Conservation (phyloP, 1,140 invertebrate genomes). For the Phthorimaea operculella region DNA sequence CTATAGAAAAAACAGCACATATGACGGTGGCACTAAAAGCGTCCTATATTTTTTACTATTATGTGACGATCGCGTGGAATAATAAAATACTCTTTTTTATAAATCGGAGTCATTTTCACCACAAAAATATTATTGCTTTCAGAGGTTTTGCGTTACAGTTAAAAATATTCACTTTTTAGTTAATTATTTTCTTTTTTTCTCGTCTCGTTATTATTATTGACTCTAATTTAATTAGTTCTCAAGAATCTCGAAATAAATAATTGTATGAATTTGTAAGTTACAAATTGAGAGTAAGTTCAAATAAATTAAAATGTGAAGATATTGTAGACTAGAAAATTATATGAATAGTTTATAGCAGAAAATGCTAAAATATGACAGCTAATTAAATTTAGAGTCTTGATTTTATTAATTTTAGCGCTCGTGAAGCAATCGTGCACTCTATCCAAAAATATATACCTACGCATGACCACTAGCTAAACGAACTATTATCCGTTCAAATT, state of each 20-base stretch:
- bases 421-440: conserved; percentile 60
- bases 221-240: no score
- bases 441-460: conserved; percentile 57
- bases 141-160: conserved; percentile 52
- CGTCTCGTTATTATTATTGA: conserved; percentile 29
- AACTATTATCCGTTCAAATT: conserved; percentile 49
- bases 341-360: no score
- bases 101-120: conserved; percentile 54
- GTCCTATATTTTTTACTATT: conserved; percentile 42
- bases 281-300: no score
- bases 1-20: conserved; percentile 31
- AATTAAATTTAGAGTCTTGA: no score
- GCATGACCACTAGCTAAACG: conserved; percentile 65
- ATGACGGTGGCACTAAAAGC: conserved; percentile 52
- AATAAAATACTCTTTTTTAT: conserved; percentile 61
- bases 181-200: conserved; percentile 22
- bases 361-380: no score
- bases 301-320: no score
- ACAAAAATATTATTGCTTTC: conserved; percentile 67
- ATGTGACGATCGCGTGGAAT: conserved; percentile 52
- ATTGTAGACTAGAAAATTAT: no score
- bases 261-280: no score
- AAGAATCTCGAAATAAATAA: no score
- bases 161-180: conserved; percentile 50
- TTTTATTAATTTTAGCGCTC: conserved; percentile 22